Conservation (phyloP, 2,797 vertebrate genomes). For the Pempheris klunzingeri region DNA sequence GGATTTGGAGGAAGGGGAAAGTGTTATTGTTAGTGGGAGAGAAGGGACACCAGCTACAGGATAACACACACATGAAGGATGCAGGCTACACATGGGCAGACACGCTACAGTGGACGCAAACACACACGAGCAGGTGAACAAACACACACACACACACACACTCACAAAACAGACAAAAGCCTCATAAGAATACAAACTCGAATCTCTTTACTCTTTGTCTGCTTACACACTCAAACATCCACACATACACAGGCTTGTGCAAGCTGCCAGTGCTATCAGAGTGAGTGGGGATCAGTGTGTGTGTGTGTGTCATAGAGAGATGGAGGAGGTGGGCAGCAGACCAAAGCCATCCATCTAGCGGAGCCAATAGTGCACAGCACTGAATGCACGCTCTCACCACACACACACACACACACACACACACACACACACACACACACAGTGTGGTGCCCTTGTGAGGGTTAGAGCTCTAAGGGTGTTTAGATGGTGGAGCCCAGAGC, state of each 20-base stretch:
- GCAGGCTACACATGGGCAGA: slow-evolving; percentile 30
- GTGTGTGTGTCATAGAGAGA: slow-evolving; percentile 65
- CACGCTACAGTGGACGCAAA: slow-evolving; percentile 47
- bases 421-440: slow-evolving; percentile 47
- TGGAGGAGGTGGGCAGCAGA: slow-evolving; percentile 72
- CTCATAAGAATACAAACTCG: slow-evolving; percentile 47
- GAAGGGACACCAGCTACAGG: slow-evolving; percentile 52
- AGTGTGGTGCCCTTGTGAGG: slow-evolving; percentile 80
- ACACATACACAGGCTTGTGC: slow-evolving; percentile 35
- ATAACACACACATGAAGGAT: slow-evolving; percentile 54
- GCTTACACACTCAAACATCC: slow-evolving; percentile 37
- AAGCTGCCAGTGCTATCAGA: slow-evolving; percentile 55
- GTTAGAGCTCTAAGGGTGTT: slow-evolving; percentile 76
- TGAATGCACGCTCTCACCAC: slow-evolving; percentile 69
- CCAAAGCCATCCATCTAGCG: slow-evolving; percentile 80
- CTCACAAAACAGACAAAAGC: slow-evolving; percentile 37
- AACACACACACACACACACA: slow-evolving; percentile 37
- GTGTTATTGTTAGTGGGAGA: slow-evolving; percentile 64
- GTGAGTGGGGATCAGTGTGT: slow-evolving; percentile 43
- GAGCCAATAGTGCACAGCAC: slow-evolving; percentile 78
- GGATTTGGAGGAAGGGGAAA: slow-evolving; percentile 72
- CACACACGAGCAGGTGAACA: slow-evolving; percentile 53
- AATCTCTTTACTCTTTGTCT: slow-evolving; percentile 59
- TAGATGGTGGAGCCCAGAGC: slow-evolving; percentile 70
- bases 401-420: slow-evolving; percentile 26